phyloP scores from a whole-genome alignment of 35 echinoderm and acorn worm genomes.

The Anneissia japonica region DNA sequence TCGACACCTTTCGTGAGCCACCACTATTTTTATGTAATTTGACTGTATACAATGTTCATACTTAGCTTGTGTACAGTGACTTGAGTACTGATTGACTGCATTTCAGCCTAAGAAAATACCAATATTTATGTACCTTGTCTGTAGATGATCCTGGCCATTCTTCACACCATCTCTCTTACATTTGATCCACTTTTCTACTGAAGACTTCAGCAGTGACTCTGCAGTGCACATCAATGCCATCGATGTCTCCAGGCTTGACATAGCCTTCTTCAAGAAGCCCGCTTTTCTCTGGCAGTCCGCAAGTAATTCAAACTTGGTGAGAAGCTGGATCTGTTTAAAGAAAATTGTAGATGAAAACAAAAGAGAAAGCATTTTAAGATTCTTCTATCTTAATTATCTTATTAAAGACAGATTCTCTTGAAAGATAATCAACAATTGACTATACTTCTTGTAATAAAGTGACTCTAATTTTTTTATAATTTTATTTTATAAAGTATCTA shows the following conservation, averaged over 20 bases:
- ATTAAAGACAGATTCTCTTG: background rate
- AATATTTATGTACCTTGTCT: constrained; percentile 75
- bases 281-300: constrained; percentile 74
- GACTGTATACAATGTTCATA: too few species aligned
- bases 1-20: too few species aligned
- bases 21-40: too few species aligned
- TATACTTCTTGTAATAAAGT: background rate
- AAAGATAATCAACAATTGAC: background rate
- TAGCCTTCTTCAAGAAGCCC: constrained; percentile 25
- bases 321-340: constrained; percentile 56
- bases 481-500: background rate
- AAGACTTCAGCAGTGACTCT: constrained; percentile 24
- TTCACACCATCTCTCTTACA: constrained; percentile 72
- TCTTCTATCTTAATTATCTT: background rate
- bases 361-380: background rate
- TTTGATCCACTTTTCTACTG: constrained; percentile 70
- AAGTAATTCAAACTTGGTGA: constrained; percentile 68
- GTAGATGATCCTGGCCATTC: constrained; percentile 45
- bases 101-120: too few species aligned
- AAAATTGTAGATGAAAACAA: background rate
- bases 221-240: constrained; percentile 7
- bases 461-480: background rate
- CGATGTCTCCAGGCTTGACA: constrained; percentile 35
- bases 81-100: too few species aligned
- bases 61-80: too few species aligned